Evolutionary conservation across 2,113 vertebrate genomes (phyloP), one percentile per base, ranked within the genome.

Genomic region (Psilopsiagon aurifrons): DNA sequence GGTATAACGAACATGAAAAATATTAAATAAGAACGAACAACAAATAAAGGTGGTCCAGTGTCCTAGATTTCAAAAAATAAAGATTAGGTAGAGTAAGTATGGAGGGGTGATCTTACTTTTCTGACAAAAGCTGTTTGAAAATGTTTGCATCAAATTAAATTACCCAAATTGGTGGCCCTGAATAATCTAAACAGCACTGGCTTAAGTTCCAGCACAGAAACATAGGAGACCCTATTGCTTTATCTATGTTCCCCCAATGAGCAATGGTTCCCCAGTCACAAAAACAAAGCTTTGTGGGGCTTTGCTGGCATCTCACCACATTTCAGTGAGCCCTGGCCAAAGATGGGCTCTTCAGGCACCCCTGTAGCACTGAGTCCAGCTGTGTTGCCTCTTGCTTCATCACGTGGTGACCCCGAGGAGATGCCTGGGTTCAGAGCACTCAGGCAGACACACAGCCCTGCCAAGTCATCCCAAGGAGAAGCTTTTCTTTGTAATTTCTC

Each of bases 101-200:
- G 62, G 11, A 24, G 17, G 17, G 2, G 3, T 28, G 37, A 57
- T 44, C 33, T 5, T 31, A 62, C 13, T 81, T 87, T 83, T 83
- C 52, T 80, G 75, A 79, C 14, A 55, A 24, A 27, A 85, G 10
- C 12, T 57, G 14, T 82, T 81, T 44, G 46, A 51, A 57, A 47
- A 93, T 83, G 9, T 47, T 83, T 79, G 19, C 22, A 11, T 54
- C 9, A 52, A 25, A 37, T 60, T 68, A 60, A 51, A 55, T 39
- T 69, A 20, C 23, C 27, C 46, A 37, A 16, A 15, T 5, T 5
- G 1, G 13, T 75, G 17, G 12, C 3, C 7, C 9, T 2, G 0
- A 44, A 57, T 71, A 77, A 66, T 20, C 27, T 37, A 60, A 86
- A 51, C 12, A 64, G 52, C 24, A 19, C 18, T 46, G 47, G 6